Evolutionary conservation across 2,797 vertebrate genomes (phyloP).

Genomic region (Argya squamiceps): DNA sequence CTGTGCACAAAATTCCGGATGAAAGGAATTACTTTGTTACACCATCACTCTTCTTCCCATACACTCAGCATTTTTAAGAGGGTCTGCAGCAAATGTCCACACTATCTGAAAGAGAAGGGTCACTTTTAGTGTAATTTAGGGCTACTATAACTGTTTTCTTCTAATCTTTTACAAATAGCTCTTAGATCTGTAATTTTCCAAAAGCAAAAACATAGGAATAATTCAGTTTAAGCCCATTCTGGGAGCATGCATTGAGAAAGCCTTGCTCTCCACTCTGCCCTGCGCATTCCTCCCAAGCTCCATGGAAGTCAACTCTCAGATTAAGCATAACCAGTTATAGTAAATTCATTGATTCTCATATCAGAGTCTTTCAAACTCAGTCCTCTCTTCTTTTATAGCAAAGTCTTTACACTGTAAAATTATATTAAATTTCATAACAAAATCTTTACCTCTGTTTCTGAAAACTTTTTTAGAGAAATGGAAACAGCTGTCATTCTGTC

Average conservation of each 20-base stretch:
- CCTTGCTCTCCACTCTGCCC: fast-evolving
- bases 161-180: background rate
- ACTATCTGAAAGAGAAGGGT: background rate
- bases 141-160: background rate
- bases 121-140: background rate
- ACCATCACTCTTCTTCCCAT: background rate
- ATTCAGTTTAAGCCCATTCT: background rate
- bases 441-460: background rate
- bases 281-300: background rate
- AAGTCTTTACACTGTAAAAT: background rate
- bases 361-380: background rate
- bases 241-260: background rate
- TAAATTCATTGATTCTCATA: background rate
- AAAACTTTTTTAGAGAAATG: background rate
- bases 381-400: background rate
- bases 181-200: background rate
- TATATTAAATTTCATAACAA: background rate
- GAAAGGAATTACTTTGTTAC: background rate
- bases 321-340: background rate
- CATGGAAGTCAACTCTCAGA: background rate
- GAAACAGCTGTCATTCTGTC: background rate
- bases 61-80: background rate
- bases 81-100: background rate
- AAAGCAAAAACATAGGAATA: background rate
- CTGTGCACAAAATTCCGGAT: background rate